A percentile compares a stretch with the other conserved stretches of the same genome.
Evolutionary conservation across 2,888 invertebrate species (phyloP).

Genomic region (Scrobipalpa costella): DNA sequence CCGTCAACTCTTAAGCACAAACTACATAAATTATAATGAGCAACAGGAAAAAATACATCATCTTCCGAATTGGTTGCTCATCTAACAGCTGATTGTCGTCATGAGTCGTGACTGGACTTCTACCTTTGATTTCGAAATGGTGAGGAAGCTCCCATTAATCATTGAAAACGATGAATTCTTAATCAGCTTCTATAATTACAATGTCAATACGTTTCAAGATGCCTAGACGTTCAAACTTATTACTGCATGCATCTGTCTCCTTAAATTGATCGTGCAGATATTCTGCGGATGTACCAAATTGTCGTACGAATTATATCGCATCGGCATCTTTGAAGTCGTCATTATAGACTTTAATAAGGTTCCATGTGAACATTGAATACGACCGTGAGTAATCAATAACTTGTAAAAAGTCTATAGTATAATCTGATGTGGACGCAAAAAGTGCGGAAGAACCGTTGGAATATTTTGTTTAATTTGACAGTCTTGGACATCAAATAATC

Average conservation of each 20-base stretch:
- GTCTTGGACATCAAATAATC: too few relatives aligned
- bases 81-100: slow-evolving; percentile 29
- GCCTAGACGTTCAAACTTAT: neutral
- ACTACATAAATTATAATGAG: slow-evolving; percentile 1
- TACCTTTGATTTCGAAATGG: slow-evolving; percentile 25
- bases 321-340: slow-evolving; percentile 6
- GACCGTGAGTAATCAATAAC: neutral
- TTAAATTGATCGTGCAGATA: slow-evolving; percentile 4
- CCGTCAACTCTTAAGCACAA: neutral
- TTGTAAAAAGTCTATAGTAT: neutral
- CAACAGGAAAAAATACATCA: neutral
- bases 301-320: neutral
- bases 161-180: slow-evolving; percentile 29
- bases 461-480: neutral
- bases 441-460: neutral
- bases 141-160: slow-evolving; percentile 34
- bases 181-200: slow-evolving; percentile 26
- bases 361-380: neutral
- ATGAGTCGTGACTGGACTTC: slow-evolving; percentile 34
- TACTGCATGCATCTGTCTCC: slow-evolving; percentile 9
- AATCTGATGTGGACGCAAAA: neutral
- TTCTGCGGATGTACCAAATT: neutral
- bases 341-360: slow-evolving; percentile 8
- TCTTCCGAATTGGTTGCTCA: neutral
- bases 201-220: slow-evolving; percentile 15